Evolutionary conservation across 1,140 invertebrate genomes (phyloP).

Genomic region (Prorops nasuta): DNA sequence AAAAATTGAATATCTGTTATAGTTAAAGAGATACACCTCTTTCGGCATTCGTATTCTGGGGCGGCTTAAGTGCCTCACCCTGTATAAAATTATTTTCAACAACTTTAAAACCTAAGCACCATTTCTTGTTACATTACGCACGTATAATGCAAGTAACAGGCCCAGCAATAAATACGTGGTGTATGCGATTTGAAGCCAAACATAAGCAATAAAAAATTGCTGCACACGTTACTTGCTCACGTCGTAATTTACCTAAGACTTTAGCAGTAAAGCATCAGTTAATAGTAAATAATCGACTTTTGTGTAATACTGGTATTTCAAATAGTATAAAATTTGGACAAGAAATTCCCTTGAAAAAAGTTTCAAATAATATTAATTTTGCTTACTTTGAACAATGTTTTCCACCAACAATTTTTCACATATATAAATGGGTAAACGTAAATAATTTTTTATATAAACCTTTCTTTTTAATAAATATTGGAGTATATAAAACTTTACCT

Average conservation of each 20-base stretch:
- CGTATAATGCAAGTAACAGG: conserved; percentile 22
- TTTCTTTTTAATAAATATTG: conserved; percentile 9
- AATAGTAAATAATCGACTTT: conserved; percentile 5
- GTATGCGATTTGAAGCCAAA: no score
- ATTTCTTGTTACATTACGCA: conserved; percentile 32
- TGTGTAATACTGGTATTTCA: background rate
- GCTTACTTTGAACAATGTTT: background rate
- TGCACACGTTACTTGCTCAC: conserved; percentile 10
- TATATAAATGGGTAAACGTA: conserved; percentile 8
- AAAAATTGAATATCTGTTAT: no score
- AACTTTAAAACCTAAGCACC: conserved; percentile 28
- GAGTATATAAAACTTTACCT: conserved; percentile 2
- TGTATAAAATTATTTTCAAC: conserved; percentile 19
- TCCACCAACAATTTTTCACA: background rate
- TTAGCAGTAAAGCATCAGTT: conserved; percentile 20
- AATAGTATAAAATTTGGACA: background rate
- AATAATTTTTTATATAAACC: conserved; percentile 10
- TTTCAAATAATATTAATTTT: background rate
- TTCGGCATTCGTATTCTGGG: no score
- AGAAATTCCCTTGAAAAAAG: background rate
- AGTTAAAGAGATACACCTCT: no score
- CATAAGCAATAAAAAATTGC: conserved; percentile 20
- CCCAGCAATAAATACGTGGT: conserved; percentile 29
- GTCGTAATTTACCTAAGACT: conserved; percentile 13
- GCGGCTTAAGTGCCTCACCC: no score